A percentile compares a stretch with the other conserved stretches of the same genome.
These are phyloP conservation scores for Xestia rhomboidea DNA, from an alignment of 2,888 invertebrate genomes.

Conservation along the genomic window DNA sequence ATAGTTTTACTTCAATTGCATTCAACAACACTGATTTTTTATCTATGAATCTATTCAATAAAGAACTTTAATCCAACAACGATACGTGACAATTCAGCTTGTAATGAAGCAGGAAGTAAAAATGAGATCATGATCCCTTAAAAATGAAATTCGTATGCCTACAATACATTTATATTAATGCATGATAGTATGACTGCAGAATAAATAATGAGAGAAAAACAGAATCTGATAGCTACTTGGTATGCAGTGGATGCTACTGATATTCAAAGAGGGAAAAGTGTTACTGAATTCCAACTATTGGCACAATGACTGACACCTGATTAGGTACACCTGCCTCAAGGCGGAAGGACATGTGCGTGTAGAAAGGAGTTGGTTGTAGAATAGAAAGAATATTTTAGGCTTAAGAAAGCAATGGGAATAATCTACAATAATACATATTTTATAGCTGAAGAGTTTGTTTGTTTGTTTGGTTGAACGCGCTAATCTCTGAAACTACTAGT, in stretches of 20 bases:
- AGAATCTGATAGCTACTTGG: constrained; percentile 44
- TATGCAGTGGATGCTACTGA: constrained; percentile 45
- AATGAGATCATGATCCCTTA: constrained; percentile 42
- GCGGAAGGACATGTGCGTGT: constrained; percentile 13
- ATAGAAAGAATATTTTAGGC: not conserved
- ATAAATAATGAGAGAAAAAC: constrained; percentile 69
- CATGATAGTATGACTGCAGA: constrained; percentile 44
- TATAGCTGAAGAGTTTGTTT: too few species aligned
- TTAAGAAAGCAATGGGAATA: not conserved
- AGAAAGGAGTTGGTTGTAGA: not conserved
- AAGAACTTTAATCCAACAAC: not conserved
- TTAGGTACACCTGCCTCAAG: constrained; percentile 52
- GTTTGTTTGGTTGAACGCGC: too few species aligned
- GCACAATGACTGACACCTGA: constrained; percentile 58
- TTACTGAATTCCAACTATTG: constrained; percentile 61
- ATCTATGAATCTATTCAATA: not conserved
- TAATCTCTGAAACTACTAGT: too few species aligned
- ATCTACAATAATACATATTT: too few species aligned
- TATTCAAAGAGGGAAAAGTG: constrained; percentile 64
- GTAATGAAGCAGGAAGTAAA: constrained; percentile 49
- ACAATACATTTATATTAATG: constrained; percentile 59
- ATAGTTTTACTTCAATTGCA: not conserved
- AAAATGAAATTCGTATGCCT: constrained; percentile 51
- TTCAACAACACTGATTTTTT: not conserved
- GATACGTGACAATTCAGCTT: not conserved